Evolutionary conservation across 2,888 invertebrate genomes (phyloP), one percentile per base, ranked within the genome.

Genomic region (Nineta flava): DNA sequence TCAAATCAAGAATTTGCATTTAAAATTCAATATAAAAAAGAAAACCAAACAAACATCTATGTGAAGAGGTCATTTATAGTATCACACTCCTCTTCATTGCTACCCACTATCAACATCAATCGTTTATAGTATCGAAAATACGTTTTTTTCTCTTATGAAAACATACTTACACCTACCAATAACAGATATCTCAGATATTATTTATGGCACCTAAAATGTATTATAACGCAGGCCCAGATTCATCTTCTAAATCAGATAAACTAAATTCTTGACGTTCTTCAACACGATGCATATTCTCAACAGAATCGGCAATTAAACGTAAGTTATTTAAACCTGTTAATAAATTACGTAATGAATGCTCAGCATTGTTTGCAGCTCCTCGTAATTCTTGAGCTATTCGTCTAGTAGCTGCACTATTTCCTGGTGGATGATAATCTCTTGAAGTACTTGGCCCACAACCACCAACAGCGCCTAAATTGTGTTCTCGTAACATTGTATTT

Each of bases 321-420:
- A 82, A 66, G 64, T 80, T 81, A 57, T 77, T 78, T 48, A 81
- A 80, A 44, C 81, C 81, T 52, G 70, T 71, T 58, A 81, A 66
- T 53, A 81, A 62, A 57, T 61, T 79, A 80, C 78, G 77, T 44
- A 81, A 66, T 50, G 79, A 79, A 56, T 69, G 70, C 65, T 81
- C 81, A 4, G 81, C 81, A 47, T 74, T 74, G 52, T 73, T 72
- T 42, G 81, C 81, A 49, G 81, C 81, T 50, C 67, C 65, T 54
- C 75, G 65, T 55, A 81, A 64, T 60, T 81, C 80, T 55, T 73
- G 67, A 44, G 79, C 77, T 53, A 80, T 62, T 57, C 71, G 67
- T 62, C 73, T 71, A 60, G 71, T 69, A 50, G 61, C 62, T 42
- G 60, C 53, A 51, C 62, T 61, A 34, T 44, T 34, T 35, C 19